These are phyloP conservation scores for Celastrina argiolus DNA, from an alignment of 2,888 invertebrate genomes.

Conservation along the genomic window DNA sequence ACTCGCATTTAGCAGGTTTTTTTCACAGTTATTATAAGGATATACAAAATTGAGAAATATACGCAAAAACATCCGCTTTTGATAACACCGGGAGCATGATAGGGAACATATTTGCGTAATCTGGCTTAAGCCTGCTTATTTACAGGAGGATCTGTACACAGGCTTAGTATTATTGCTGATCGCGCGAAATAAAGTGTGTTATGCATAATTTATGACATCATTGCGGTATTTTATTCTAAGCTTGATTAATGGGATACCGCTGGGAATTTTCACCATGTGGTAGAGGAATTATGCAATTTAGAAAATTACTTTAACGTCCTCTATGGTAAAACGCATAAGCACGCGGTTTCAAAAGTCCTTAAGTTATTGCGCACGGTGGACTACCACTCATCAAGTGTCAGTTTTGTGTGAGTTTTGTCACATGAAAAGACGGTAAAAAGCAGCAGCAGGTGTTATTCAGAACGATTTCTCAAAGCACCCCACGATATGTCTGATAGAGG, in stretches of 20 bases:
- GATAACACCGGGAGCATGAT: constrained; percentile 2
- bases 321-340: too few relatives aligned
- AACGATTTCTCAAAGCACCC: too few relatives aligned
- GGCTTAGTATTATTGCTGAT: constrained; percentile 18
- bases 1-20: too few relatives aligned
- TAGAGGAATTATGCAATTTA: too few relatives aligned
- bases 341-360: too few relatives aligned
- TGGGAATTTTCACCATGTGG: neutral
- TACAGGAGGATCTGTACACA: constrained; percentile 9
- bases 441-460: too few relatives aligned
- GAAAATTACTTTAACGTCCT: too few relatives aligned
- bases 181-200: constrained; percentile 15
- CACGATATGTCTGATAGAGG: too few relatives aligned
- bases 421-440: too few relatives aligned
- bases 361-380: too few relatives aligned
- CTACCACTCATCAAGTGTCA: too few relatives aligned
- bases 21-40: neutral
- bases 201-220: constrained; percentile 7
- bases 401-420: too few relatives aligned
- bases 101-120: neutral
- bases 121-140: constrained; percentile 18
- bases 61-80: constrained; percentile 5
- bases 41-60: constrained; percentile 19
- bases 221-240: constrained; percentile 2
- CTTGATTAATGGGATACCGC: constrained; percentile 15